These are phyloP conservation scores for Campylorhamphus procurvoides DNA, from an alignment of 2,113 vertebrate species.

Conservation along the genomic window DNA sequence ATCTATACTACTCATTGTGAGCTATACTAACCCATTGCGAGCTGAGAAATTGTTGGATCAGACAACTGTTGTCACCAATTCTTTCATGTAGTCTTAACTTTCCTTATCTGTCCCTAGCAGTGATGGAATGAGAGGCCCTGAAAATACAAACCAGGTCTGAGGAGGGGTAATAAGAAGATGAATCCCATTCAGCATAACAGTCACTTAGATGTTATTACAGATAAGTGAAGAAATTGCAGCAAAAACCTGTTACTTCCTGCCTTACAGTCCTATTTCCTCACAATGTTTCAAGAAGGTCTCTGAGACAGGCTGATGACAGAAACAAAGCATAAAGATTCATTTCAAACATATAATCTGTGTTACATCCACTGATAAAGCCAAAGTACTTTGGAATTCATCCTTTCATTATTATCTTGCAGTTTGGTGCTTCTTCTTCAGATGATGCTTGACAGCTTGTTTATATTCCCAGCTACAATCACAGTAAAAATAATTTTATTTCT, in stretches of 20 bases:
- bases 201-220: not conserved
- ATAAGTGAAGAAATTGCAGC: not conserved
- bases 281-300: not conserved
- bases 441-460: not conserved
- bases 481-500: not conserved
- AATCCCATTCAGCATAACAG: not conserved
- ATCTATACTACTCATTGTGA: not conserved
- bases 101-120: not conserved
- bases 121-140: not conserved
- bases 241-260: not conserved
- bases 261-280: not conserved
- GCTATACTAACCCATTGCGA: too few relatives aligned
- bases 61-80: not conserved
- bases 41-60: not conserved
- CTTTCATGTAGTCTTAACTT: not conserved
- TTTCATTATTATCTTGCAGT: not conserved
- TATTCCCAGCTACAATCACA: not conserved
- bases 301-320: not conserved
- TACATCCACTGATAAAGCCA: not conserved
- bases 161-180: not conserved
- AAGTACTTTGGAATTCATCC: not conserved
- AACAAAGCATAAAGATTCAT: not conserved
- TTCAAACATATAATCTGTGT: not conserved
- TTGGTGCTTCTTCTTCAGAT: not conserved
- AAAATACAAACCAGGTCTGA: not conserved